Evolutionary conservation across 2,797 vertebrate genomes (phyloP).

Genomic region (Macroramphosus scolopax): DNA sequence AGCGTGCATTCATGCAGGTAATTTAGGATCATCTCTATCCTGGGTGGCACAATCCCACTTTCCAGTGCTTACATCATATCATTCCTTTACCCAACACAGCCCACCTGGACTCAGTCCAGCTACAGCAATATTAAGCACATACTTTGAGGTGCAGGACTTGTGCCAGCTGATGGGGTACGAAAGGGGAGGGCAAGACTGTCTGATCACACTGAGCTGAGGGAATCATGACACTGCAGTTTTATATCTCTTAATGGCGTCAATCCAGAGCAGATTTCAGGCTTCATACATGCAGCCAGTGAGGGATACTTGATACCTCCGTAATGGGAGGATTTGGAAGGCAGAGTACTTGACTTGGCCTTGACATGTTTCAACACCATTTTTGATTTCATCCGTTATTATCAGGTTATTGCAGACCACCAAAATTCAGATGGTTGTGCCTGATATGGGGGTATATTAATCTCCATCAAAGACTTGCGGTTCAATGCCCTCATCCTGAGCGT

Average conservation of each 20-base stretch:
- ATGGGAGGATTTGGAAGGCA: conserved; percentile 35
- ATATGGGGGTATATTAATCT: not conserved
- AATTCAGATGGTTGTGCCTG: no score
- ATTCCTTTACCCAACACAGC: conserved; percentile 3
- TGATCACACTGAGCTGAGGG: conserved; percentile 30
- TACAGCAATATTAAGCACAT: conserved; percentile 1
- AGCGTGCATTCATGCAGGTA: no score
- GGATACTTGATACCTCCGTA: conserved; percentile 64
- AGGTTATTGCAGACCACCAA: no score
- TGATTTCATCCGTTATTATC: conserved; percentile 4
- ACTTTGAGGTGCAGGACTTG: conserved; percentile 3
- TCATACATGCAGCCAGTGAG: conserved; percentile 39
- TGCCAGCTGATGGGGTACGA: conserved; percentile 12
- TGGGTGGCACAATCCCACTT: no score
- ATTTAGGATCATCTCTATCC: no score
- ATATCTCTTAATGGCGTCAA: conserved; percentile 64
- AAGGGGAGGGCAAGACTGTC: conserved; percentile 16
- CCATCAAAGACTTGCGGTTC: not conserved
- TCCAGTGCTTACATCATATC: no score
- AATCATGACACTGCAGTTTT: conserved; percentile 51
- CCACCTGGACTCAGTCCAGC: not conserved
- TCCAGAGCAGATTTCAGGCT: conserved; percentile 45
- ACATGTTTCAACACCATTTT: conserved; percentile 14
- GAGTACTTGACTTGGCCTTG: conserved; percentile 30
- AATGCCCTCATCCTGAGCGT: conserved; percentile 3